phyloP scores from a whole-genome alignment of 53 echinoderm and acorn worm species.

The Paracentrotus lividus region DNA sequence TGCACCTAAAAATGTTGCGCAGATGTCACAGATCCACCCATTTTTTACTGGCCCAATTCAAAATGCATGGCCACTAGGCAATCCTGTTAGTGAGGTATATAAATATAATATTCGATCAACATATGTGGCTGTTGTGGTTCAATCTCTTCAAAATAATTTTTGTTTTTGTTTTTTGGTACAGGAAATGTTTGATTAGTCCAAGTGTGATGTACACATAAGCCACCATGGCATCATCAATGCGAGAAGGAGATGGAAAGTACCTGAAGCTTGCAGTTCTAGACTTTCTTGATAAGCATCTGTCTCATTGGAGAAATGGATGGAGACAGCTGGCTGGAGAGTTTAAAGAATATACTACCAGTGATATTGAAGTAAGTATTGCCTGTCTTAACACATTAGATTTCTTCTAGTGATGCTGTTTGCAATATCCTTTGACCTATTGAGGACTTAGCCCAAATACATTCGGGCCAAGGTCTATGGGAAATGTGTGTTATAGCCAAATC shows the following conservation, averaged over 20 bases:
- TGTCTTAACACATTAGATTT: background rate
- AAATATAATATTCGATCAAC: too few relatives aligned
- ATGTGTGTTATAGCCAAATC: background rate
- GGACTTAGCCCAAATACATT: background rate
- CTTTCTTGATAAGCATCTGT: background rate
- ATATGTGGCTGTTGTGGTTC: too few relatives aligned
- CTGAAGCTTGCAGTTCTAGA: background rate
- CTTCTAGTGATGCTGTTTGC: background rate
- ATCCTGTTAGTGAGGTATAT: too few relatives aligned
- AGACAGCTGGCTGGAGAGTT: background rate
- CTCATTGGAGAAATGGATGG: background rate
- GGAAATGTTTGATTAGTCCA: too few relatives aligned
- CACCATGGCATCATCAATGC: background rate
- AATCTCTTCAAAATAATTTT: too few relatives aligned
- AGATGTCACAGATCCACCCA: too few relatives aligned
- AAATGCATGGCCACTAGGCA: too few relatives aligned
- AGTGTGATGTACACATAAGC: background rate
- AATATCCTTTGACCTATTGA: background rate
- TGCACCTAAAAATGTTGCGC: too few relatives aligned
- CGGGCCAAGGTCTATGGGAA: background rate
- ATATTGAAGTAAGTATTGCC: background rate
- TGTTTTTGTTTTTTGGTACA: too few relatives aligned
- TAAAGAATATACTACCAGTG: background rate
- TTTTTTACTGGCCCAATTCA: too few relatives aligned
- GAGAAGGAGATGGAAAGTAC: background rate